Percentiles rank a stretch among this genome's conserved stretches.
phyloP scores from a whole-genome alignment of 1,140 invertebrate species.

The Hermetia illucens region DNA sequence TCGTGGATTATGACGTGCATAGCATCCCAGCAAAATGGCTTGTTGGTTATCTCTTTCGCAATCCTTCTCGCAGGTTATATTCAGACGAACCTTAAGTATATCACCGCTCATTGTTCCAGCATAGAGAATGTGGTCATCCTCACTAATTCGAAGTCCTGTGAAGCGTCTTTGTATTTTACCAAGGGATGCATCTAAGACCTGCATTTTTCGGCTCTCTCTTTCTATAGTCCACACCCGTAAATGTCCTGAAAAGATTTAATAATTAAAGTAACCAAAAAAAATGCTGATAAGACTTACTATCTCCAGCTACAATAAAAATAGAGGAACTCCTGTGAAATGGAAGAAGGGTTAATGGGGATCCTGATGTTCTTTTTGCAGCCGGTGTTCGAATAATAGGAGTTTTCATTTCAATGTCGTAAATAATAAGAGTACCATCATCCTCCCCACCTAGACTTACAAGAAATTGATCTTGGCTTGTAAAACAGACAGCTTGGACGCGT shows the following conservation, averaged over 20 bases:
- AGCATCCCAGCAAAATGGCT: conserved; percentile 53
- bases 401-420: conserved; percentile 50
- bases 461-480: conserved; percentile 65
- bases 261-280: not conserved
- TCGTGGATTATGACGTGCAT: conserved; percentile 30
- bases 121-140: conserved; percentile 55
- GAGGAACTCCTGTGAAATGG: conserved; percentile 38
- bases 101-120: conserved; percentile 68
- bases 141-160: conserved; percentile 44
- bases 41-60: conserved; percentile 32
- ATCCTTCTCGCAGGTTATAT: conserved; percentile 43
- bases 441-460: conserved; percentile 74
- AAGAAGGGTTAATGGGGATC: conserved; percentile 43
- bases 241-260: conserved; percentile 26
- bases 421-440: conserved; percentile 70
- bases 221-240: conserved; percentile 63
- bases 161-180: conserved; percentile 53
- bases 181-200: conserved; percentile 52
- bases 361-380: conserved; percentile 49
- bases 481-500: conserved; percentile 65
- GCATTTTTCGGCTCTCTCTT: conserved; percentile 47
- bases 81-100: conserved; percentile 47
- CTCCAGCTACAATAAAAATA: conserved; percentile 57
- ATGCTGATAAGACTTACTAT: conserved; percentile 39
- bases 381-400: conserved; percentile 46